These are phyloP conservation scores for Thalpophila matura DNA, from an alignment of 2,888 invertebrate genomes.

Conservation along the genomic window DNA sequence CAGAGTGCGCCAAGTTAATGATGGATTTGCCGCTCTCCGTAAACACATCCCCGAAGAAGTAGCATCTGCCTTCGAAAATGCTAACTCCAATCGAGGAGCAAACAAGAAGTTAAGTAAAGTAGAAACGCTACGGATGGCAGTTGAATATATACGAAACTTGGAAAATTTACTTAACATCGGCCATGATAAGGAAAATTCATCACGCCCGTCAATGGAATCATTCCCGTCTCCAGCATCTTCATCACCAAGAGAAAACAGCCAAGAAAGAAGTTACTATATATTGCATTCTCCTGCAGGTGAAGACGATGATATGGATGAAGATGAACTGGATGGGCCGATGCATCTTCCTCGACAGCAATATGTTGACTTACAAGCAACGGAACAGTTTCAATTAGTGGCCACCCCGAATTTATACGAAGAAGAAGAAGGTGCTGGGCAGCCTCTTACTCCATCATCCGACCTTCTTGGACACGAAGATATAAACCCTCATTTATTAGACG, in stretches of 20 bases:
- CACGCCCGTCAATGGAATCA: constrained; percentile 84
- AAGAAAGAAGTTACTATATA: constrained; percentile 87
- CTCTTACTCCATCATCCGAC: constrained; percentile 88
- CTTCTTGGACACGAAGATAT: constrained; percentile 87
- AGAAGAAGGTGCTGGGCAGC: constrained; percentile 91
- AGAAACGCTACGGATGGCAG: constrained; percentile 97
- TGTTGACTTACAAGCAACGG: constrained; percentile 90
- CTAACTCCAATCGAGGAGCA: constrained; percentile 92
- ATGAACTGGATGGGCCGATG: constrained; percentile 84
- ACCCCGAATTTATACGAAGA: constrained; percentile 91
- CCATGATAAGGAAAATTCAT: constrained; percentile 89
- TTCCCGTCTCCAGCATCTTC: constrained; percentile 89
- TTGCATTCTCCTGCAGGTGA: constrained; percentile 85
- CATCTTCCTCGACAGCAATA: constrained; percentile 91
- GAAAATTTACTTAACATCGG: constrained; percentile 94
- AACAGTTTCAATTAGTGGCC: constrained; percentile 92
- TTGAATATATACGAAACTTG: constrained; percentile 96
- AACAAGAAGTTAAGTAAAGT: constrained; percentile 96
- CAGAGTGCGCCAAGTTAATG: constrained; percentile 97
- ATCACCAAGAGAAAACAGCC: constrained; percentile 88
- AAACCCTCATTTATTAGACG: constrained; percentile 86
- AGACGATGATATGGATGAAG: constrained; percentile 86
- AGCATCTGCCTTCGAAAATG: constrained; percentile 92
- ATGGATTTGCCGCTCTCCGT: constrained; percentile 96
- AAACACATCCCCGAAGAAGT: constrained; percentile 96